Percentiles rank a stretch among this genome's conserved stretches.
These are phyloP conservation scores for Philypnodon macrostomus DNA, from an alignment of 2,797 vertebrate genomes.

Conservation along the genomic window DNA sequence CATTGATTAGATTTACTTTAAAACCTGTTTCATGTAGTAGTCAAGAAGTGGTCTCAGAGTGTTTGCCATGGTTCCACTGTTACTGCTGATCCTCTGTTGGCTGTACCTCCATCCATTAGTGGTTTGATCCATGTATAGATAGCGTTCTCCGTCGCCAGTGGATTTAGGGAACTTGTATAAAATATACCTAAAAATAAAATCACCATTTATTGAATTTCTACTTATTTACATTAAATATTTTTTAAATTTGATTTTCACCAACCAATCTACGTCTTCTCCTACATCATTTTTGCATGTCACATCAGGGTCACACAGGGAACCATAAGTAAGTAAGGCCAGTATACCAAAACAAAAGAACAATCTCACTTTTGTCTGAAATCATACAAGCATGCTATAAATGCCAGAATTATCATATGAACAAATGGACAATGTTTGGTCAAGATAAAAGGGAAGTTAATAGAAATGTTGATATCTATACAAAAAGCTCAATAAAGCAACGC, in stretches of 20 bases:
- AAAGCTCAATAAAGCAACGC: background rate
- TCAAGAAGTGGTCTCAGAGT: conserved; percentile 55
- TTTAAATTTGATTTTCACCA: conserved; percentile 11
- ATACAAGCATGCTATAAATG: background rate
- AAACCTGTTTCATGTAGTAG: conserved; percentile 39
- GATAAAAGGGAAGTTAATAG: background rate
- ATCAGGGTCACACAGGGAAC: conserved; percentile 24
- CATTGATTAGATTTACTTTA: background rate
- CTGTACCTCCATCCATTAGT: conserved; percentile 39
- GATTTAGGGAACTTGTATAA: conserved; percentile 47
- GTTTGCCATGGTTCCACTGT: conserved; percentile 31
- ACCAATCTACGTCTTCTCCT: conserved; percentile 51
- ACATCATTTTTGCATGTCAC: conserved; percentile 50
- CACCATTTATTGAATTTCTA: background rate
- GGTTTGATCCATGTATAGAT: conserved; percentile 59
- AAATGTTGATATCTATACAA: too few relatives aligned
- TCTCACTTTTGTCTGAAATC: conserved; percentile 33
- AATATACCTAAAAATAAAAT: conserved; percentile 48
- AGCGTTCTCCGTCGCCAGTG: conserved; percentile 7
- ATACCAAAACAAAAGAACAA: conserved; percentile 23
- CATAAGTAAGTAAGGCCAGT: too few relatives aligned
- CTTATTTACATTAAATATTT: background rate
- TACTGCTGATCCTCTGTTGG: conserved; percentile 11
- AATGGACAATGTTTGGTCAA: too few relatives aligned
- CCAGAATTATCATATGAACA: background rate